Evolutionary conservation across 2,888 invertebrate species (phyloP).

Genomic region (Branchipolynoe longqiensis): DNA sequence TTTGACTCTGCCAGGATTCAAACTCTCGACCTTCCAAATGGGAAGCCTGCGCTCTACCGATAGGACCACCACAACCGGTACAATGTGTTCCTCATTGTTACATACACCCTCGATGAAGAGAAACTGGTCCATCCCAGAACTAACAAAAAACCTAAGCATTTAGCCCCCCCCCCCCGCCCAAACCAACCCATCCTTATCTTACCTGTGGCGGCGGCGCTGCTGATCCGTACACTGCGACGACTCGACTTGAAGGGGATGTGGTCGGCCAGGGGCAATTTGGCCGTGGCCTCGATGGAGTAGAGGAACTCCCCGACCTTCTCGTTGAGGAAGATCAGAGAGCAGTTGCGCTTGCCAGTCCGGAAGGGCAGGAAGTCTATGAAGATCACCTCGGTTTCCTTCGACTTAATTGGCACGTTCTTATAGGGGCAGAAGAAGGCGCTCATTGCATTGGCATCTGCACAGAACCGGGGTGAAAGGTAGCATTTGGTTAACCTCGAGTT

Average conservation of each 20-base stretch:
- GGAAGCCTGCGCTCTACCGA: no score
- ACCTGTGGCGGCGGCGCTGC: conserved; percentile 80
- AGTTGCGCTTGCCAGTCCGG: conserved; percentile 78
- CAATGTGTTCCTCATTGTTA: no score
- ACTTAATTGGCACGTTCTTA: conserved; percentile 71
- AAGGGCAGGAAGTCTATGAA: conserved; percentile 81
- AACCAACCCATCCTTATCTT: conserved; percentile 28
- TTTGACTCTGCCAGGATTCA: no score
- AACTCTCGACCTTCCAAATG: no score
- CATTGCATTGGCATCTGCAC: conserved; percentile 66
- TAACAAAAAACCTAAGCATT: no score
- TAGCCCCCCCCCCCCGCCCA: no score
- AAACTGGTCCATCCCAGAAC: no score
- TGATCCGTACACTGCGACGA: conserved; percentile 76
- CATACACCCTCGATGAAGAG: no score
- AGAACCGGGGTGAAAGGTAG: no score
- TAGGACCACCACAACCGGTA: no score
- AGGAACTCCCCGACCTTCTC: conserved; percentile 80
- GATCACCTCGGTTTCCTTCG: conserved; percentile 71
- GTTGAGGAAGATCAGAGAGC: conserved; percentile 79
- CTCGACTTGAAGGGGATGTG: conserved; percentile 75
- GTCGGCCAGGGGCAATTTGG: conserved; percentile 75
- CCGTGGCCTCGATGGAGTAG: conserved; percentile 79
- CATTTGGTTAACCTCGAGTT: no score
- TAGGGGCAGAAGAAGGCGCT: conserved; percentile 77